phyloP scores from a whole-genome alignment of 1,140 invertebrate species.

The Calephelis virginiensis region DNA sequence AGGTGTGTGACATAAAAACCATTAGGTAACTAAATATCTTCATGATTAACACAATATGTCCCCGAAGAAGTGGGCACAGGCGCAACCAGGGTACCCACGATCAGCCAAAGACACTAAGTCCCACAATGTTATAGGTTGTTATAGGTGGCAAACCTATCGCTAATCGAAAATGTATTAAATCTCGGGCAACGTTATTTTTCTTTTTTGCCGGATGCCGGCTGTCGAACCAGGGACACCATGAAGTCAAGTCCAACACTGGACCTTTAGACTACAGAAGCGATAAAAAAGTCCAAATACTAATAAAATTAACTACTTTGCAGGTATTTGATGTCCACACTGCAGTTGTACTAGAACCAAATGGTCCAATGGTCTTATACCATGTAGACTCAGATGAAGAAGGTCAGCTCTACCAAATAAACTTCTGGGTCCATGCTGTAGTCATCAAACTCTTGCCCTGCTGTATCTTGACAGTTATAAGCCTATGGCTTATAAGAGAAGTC shows the following conservation, averaged over 20 bases:
- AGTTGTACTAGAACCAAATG: slow-evolving; percentile 56
- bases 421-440: slow-evolving; percentile 92
- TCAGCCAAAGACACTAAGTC: too few species aligned
- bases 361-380: slow-evolving; percentile 81
- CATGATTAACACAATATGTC: too few species aligned
- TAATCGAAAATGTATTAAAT: background rate
- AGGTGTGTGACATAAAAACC: too few species aligned
- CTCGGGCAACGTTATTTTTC: background rate
- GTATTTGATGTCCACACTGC: slow-evolving; percentile 69
- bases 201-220: too few species aligned
- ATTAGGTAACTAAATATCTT: too few species aligned
- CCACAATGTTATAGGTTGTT: too few species aligned
- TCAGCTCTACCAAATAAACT: slow-evolving; percentile 82
- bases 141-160: too few species aligned
- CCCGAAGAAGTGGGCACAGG: too few species aligned
- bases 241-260: too few species aligned
- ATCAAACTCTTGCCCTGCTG: slow-evolving; percentile 92
- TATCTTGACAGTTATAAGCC: slow-evolving; percentile 89
- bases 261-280: too few species aligned
- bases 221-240: too few species aligned
- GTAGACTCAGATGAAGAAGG: slow-evolving; percentile 82
- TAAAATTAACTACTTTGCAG: slow-evolving; percentile 31
- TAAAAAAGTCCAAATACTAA: background rate
- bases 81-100: too few species aligned
- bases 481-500: slow-evolving; percentile 87